Conservation (phyloP, 2,888 invertebrate species). For the Athetis lepigone region DNA sequence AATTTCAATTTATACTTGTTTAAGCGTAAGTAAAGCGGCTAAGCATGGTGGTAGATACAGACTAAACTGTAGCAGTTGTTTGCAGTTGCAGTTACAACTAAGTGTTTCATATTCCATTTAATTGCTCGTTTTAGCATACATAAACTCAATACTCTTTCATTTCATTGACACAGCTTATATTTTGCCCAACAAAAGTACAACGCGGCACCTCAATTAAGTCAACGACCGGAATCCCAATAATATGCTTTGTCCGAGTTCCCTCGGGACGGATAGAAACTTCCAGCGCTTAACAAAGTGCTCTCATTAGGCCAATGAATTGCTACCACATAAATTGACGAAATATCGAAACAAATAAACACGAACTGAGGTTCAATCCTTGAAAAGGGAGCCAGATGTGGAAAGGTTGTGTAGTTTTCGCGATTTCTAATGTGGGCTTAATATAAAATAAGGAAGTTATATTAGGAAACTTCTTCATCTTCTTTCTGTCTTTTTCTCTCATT, state of each 20-base stretch:
- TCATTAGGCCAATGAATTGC: conserved; percentile 46
- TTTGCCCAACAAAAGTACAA: conserved; percentile 23
- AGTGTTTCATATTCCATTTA: too few relatives aligned
- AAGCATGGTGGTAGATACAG: too few relatives aligned
- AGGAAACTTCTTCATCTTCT: too few relatives aligned
- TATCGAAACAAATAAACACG: conserved; percentile 21
- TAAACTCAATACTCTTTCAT: neutral
- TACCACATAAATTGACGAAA: conserved; percentile 29
- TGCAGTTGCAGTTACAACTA: too few relatives aligned
- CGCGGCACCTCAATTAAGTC: conserved; percentile 38
- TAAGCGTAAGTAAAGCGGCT: too few relatives aligned
- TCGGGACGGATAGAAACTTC: conserved; percentile 46
- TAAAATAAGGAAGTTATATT: too few relatives aligned
- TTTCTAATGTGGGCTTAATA: too few relatives aligned
- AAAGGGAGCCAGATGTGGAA: neutral
- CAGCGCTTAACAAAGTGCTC: conserved; percentile 41
- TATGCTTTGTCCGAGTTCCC: conserved; percentile 24
- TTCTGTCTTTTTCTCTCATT: too few relatives aligned
- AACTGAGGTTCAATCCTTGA: neutral
- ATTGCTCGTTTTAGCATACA: too few relatives aligned
- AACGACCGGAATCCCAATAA: conserved; percentile 29
- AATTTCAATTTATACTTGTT: too few relatives aligned
- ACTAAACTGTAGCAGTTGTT: too few relatives aligned
- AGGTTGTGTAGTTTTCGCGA: too few relatives aligned
- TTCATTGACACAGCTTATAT: conserved; percentile 1